Base-by-base conservation (phyloP, 2,888 invertebrate genomes). In the Volucella bombylans region DNA sequence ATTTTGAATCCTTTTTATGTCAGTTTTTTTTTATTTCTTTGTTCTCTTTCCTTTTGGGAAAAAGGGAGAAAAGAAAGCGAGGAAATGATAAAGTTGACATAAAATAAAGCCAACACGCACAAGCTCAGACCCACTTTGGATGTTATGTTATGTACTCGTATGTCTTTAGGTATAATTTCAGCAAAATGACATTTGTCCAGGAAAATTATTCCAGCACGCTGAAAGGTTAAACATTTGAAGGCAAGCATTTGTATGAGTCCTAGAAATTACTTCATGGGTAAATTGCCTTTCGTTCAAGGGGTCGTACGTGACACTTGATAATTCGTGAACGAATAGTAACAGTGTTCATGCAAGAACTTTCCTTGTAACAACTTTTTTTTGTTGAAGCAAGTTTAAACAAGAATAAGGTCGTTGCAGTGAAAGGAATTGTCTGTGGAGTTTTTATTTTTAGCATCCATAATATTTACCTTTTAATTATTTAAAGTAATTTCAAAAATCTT, bases 101-200 rank as follows among this genome's bases (percentile, higher is more conserved):
- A 11, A 69, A 64, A 31, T 31, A 6, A 4, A 2, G 31, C 31
- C 31, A 31, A 31, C 31, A 31, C 31, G 31, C 31, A 31, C 4
- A 31, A 6, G 31, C 6, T 31, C 31, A 31, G 11, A 14, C 49
- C 12, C 38, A 31, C 12, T 54, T 15, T 50, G 50, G 1, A 2
- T 23, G 3, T 23, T 23, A 2, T 23, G 3, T 23, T 52, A 50
- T 47, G 68, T 59, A 6, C 15, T 59, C 49, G 52, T 39, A 38
- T 23, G 69, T 43, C 54, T 1, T 41, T 59, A 14, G 82, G 71
- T 49, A 23, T 23, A 65, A 15, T 49, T 77, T 71, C 0, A 55
- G 15, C 39, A 52, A 59, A 52, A 45, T 23, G 64, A 52, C n/a
- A 57, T 59, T 64, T 69, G 45, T 52, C 50, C 57, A 57, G 74